Percentiles rank a stretch among this genome's conserved stretches.
These are phyloP conservation scores for Cavia aperea DNA, from an alignment of 2,113 vertebrate species.

Conservation along the genomic window DNA sequence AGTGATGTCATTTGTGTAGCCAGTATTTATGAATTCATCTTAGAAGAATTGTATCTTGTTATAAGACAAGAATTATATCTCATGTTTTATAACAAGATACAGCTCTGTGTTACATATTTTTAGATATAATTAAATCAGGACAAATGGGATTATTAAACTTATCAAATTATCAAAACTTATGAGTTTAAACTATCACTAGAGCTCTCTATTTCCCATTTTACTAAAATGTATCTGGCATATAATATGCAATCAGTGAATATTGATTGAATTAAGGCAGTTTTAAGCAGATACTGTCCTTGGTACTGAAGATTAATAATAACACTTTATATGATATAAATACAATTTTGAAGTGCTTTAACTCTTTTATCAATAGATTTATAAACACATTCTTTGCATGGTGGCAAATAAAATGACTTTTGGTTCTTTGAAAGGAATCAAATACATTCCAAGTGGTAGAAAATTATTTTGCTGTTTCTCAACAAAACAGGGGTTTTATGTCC, in stretches of 20 bases:
- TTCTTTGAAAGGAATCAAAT: slow-evolving; percentile 38
- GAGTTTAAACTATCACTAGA: background rate
- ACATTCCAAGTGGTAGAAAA: slow-evolving; percentile 36
- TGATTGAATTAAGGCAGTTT: background rate
- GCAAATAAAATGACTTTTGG: slow-evolving; percentile 24
- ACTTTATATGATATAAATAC: background rate
- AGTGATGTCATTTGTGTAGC: background rate
- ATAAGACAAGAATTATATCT: background rate
- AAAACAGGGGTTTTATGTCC: slow-evolving; percentile 19
- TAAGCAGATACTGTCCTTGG: background rate
- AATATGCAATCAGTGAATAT: background rate
- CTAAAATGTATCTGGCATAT: background rate
- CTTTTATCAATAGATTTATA: slow-evolving; percentile 24
- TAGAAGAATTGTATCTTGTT: background rate
- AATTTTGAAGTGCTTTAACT: slow-evolving; percentile 21
- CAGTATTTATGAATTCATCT: slow-evolving; percentile 6
- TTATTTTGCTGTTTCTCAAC: background rate
- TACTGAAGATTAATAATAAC: slow-evolving; percentile 18
- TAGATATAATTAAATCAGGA: slow-evolving; percentile 3
- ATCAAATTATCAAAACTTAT: background rate
- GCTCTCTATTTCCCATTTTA: background rate
- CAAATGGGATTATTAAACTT: slow-evolving; percentile 13
- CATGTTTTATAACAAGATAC: too few species aligned
- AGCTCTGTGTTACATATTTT: background rate
- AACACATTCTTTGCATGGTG: background rate